Evolutionary conservation across 2,797 vertebrate genomes (phyloP), one percentile per base, ranked within the genome.

Genomic region (Dryobates pubescens): DNA sequence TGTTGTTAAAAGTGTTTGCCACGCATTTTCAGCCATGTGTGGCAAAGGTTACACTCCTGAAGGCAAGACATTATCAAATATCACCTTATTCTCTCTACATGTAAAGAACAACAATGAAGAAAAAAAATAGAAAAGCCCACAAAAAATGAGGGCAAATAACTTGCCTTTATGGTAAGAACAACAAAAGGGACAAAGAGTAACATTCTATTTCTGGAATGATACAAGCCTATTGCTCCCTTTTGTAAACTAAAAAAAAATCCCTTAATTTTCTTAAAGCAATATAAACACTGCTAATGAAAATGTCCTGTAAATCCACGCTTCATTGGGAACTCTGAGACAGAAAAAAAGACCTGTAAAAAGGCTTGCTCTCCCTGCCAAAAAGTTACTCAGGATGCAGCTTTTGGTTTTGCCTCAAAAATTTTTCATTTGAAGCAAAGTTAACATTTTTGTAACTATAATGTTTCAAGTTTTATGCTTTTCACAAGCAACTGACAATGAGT

Each of bases 41-140:
- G 82, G 72, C 73, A 90, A 95, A 93, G 58, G 77, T 82, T 86
- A 91, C 53, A 4, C 29, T 59, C 86, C 81, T 91, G 34, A 78
- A 85, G 83, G 83, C 74, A 90, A 84, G 62, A 51, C 7, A 6
- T 22, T 82, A 61, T 59, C 56, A 91, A 74, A 69, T n/a, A 30
- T 68, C 79, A 72, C 47, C 17, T 34, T 72, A 38, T 63, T 74
- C 36, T 84, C 32, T 13, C 41, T 84, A 69, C 20, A 65, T 3
- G 7, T 24, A 85, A 76, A 87, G 10, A 75, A 69, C 10, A 78
- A 34, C 8, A 68, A 49, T 23, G 47, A 65, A 38, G 38, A 13
- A 5, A 10, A 65, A 79, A 53, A 17, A n/a, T n/a, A n/a, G 13
- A 24, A 51, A 13, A 51, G 49, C 49, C 49, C 58, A 86, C 22